Evolutionary conservation across 2,113 vertebrate species (phyloP).

Genomic region (Leptobrachium leishanense): DNA sequence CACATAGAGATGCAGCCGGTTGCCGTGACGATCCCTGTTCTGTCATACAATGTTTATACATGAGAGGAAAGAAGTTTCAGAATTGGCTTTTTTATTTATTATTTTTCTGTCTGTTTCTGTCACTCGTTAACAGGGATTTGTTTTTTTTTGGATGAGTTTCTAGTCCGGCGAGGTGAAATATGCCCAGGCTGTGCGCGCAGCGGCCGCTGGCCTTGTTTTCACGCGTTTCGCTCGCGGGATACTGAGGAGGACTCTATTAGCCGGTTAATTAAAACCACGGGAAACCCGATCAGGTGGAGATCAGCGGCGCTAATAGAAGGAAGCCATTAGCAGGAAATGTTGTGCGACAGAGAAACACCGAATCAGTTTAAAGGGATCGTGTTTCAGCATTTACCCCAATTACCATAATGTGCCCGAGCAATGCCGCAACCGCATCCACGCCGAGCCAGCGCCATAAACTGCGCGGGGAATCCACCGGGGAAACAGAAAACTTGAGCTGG

Average conservation of each 20-base stretch:
- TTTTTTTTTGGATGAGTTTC: no score
- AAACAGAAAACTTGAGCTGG: conserved; percentile 12
- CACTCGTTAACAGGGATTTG: no score
- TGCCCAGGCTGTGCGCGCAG: no score
- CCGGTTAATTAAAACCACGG: conserved; percentile 75
- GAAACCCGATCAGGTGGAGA: conserved; percentile 81
- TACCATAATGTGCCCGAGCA: conserved; percentile 83
- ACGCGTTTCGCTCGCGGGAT: conserved; percentile 59
- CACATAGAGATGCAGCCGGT: no score
- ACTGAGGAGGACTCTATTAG: conserved; percentile 72
- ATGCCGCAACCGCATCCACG: conserved; percentile 70
- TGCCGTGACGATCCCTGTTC: no score
- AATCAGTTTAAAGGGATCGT: conserved; percentile 85
- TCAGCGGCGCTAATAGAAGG: conserved; percentile 89
- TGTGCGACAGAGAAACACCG: conserved; percentile 79
- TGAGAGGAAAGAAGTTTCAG: no score
- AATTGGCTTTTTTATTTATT: no score
- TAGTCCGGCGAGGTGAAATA: no score
- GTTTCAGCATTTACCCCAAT: conserved; percentile 81
- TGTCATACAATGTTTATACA: no score
- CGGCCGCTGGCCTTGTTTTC: no score
- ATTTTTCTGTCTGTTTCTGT: no score
- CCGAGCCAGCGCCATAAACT: conserved; percentile 60
- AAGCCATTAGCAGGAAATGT: conserved; percentile 88
- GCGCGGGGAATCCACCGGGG: conserved; percentile 27